Evolutionary conservation across 2,113 vertebrate species (phyloP), one percentile per base, ranked within the genome.

Genomic region (Hippocampus comes): DNA sequence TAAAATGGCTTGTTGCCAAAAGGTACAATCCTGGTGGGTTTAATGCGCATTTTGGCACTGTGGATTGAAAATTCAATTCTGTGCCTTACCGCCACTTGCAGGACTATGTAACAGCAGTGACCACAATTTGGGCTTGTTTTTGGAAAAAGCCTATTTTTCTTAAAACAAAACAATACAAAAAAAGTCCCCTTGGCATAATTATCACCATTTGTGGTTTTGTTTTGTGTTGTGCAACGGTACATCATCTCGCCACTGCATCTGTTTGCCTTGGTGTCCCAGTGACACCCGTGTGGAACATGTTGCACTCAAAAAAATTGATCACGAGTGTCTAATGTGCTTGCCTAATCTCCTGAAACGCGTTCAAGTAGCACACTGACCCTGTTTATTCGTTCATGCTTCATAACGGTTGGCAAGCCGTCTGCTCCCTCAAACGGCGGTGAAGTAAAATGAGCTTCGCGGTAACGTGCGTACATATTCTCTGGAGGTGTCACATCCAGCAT

Each of bases 211-310:
- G 75, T 71, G 72, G 67, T 81, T 51, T 42, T 49, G 42, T 75
- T 76, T 75, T 18, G n/a, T 84, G 73, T 71, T 76, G 76, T 67
- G 53, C 51, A 67, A 27, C 6, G 0, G 68, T 7, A 68, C 43
- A 76, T 79, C 73, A 67, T 82, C 86, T 67, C 68, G 67, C 21
- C 2, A 1, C 61, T 65, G 81, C 83, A 88, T 84, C 78, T 81
- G 82, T 67, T 88, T 76, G 41, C 67, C 67, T 67, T 55, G 15
- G 7, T 73, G 48, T 60, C 41, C 27, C 38, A 17, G 18, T 85
- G 78, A 85, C 77, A 75, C 55, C 17, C 23, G 41, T 25, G 70
- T 73, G 81, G 73, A 85, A 86, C 81, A 69, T 46, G 57, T 53
- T 42, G 30, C 46, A 66, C 63, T 82, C 25, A 34, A 20, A 67